Evolutionary conservation across 1,140 invertebrate genomes (phyloP).

Genomic region (Pachypsylla venusta): DNA sequence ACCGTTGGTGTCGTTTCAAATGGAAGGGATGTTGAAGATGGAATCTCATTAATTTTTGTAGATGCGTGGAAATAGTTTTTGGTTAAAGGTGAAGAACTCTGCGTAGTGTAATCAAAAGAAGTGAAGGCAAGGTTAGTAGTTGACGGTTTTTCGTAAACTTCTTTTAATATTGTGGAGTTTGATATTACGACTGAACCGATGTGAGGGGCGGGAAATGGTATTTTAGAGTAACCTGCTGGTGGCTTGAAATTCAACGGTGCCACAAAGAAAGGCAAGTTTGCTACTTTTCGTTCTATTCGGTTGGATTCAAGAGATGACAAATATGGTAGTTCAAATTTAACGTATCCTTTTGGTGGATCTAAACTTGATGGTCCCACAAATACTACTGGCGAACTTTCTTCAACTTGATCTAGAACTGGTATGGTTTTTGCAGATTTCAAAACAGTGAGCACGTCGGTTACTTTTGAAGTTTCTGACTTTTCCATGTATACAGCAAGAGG

Average conservation of each 20-base stretch:
- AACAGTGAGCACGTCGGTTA: conserved; percentile 49
- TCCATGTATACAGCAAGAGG: conserved; percentile 62
- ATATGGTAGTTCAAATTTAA: conserved; percentile 68
- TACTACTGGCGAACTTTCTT: conserved; percentile 47
- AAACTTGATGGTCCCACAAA: conserved; percentile 64
- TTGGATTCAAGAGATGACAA: conserved; percentile 54
- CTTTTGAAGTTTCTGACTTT: conserved; percentile 35
- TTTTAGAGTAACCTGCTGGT: conserved; percentile 62
- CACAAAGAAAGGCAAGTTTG: conserved; percentile 63
- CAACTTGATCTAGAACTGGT: conserved; percentile 54
- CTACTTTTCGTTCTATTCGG: conserved; percentile 51
- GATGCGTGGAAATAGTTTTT: conserved; percentile 1
- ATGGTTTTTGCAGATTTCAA: conserved; percentile 54
- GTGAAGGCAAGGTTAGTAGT: neutral
- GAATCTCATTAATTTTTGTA: conserved; percentile 11
- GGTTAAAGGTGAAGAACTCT: neutral
- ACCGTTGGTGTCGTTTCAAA: conserved; percentile 14
- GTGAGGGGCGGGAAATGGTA: conserved; percentile 65
- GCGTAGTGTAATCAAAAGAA: conserved; percentile 7
- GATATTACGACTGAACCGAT: conserved; percentile 62
- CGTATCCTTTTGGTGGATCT: conserved; percentile 48
- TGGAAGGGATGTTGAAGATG: conserved; percentile 15
- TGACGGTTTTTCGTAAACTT: conserved; percentile 16
- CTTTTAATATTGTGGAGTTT: conserved; percentile 20
- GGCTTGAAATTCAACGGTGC: conserved; percentile 66